phyloP scores from a whole-genome alignment of 2,888 invertebrate genomes.

The Plemyria rubiginata region DNA sequence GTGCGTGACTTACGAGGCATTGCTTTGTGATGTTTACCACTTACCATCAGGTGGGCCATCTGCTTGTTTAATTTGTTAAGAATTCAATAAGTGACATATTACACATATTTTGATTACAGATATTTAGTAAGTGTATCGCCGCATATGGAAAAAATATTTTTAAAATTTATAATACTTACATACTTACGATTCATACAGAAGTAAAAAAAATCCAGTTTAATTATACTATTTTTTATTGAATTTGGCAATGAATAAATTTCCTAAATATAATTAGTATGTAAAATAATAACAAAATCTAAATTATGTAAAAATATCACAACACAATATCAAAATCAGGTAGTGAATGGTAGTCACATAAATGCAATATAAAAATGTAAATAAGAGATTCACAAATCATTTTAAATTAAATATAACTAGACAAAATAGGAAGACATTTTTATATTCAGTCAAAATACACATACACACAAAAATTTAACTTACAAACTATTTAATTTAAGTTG shows the following conservation, averaged over 20 bases:
- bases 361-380: conserved; percentile 25
- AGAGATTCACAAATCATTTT: conserved; percentile 34
- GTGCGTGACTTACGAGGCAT: no score
- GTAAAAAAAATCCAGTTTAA: neutral
- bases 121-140: no score
- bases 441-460: conserved; percentile 24
- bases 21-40: no score
- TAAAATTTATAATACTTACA: no score
- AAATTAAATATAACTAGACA: conserved; percentile 40
- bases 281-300: conserved; percentile 25
- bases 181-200: no score
- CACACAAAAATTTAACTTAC: conserved; percentile 17
- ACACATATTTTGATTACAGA: no score
- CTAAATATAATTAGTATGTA: neutral
- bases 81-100: no score
- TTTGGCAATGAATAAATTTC: conserved; percentile 22
- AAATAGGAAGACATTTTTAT: conserved; percentile 29
- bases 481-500: conserved; percentile 5
- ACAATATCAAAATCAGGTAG: conserved; percentile 23
- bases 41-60: no score
- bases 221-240: conserved; percentile 11
- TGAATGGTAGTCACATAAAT: conserved; percentile 21
- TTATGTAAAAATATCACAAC: conserved; percentile 36
- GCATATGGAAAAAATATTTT: no score
- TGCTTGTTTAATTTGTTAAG: no score